Evolutionary conservation across 2,797 vertebrate species (phyloP).

Genomic region (Xyrichtys novacula): DNA sequence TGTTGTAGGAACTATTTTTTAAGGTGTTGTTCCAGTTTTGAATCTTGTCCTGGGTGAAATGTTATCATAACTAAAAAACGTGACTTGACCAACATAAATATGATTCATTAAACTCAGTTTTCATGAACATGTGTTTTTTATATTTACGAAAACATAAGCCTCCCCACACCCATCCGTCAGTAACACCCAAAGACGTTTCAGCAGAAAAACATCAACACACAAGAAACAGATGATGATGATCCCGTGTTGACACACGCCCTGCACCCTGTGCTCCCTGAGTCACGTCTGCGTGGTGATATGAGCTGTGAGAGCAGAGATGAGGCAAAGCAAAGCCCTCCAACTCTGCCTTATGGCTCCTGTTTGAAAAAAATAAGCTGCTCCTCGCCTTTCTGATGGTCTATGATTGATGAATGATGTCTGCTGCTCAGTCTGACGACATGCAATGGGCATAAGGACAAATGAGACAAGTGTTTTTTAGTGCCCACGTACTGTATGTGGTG

Average conservation of each 20-base stretch:
- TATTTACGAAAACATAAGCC: conserved; percentile 1
- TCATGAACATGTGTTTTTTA: conserved; percentile 11
- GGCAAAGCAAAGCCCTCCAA: conserved; percentile 33
- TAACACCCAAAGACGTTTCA: conserved; percentile 7
- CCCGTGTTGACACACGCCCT: conserved; percentile 22
- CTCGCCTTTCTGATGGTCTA: background rate
- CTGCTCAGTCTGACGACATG: background rate
- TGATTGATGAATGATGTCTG: background rate
- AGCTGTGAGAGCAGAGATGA: background rate
- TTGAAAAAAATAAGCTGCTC: conserved; percentile 19
- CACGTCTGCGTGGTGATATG: conserved; percentile 26
- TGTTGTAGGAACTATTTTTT: background rate
- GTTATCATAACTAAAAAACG: background rate
- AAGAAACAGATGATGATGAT: conserved; percentile 31
- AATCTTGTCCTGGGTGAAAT: background rate
- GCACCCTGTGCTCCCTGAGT: conserved; percentile 12
- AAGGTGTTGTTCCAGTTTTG: background rate
- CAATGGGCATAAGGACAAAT: conserved; percentile 34
- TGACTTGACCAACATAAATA: no score
- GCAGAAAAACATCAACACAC: conserved; percentile 10
- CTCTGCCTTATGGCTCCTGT: conserved; percentile 50
- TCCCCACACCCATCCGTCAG: conserved; percentile 10
- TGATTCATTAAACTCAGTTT: background rate
- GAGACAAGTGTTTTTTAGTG: background rate
- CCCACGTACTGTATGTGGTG: conserved; percentile 3